Percentiles rank a stretch among this genome's conserved stretches.
These are phyloP conservation scores for rat (Rattus norvegicus) DNA, from an alignment of 2,113 vertebrate species.

Conservation along the genomic window GRCr8 NC_086028.1:103639501-103640000, in stretches of 20 bases:
- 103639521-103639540: neutral
- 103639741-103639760: neutral
- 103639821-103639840: neutral
- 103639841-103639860: neutral
- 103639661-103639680: neutral
- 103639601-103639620: neutral
- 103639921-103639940: neutral
- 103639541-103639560: too few relatives aligned
- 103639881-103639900: neutral
- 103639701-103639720: neutral
- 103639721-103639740: neutral
- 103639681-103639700: neutral
- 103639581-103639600: neutral
- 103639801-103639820: neutral
- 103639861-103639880: neutral
- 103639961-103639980: too few relatives aligned
- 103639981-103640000: too few relatives aligned
- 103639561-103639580: neutral
- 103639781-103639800: neutral
- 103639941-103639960: too few relatives aligned
- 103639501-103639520: rapidly evolving
- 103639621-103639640: neutral
- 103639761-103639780: neutral
- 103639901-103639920: neutral
- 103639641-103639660: neutral